phyloP scores from a whole-genome alignment of 2,113 vertebrate genomes.

The Arvicanthis niloticus region DNA sequence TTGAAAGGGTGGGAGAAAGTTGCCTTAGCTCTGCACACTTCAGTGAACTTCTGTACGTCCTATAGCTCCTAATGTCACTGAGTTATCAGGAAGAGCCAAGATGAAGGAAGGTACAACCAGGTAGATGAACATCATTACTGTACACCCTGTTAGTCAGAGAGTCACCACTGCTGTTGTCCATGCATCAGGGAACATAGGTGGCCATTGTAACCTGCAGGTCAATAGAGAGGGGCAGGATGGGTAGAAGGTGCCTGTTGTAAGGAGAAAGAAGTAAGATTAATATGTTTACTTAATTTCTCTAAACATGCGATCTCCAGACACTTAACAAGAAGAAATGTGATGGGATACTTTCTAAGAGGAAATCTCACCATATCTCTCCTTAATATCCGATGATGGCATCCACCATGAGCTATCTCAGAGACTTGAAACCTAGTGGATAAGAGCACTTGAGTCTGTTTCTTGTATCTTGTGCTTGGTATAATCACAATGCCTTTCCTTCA shows the following conservation, averaged over 20 bases:
- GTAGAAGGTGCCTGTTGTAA: neutral
- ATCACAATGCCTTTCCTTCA: neutral
- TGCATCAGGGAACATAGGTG: fast-evolving
- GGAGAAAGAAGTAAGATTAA: neutral
- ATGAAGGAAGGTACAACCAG: neutral
- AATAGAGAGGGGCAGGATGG: fast-evolving
- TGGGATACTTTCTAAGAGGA: neutral
- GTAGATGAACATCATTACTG: neutral
- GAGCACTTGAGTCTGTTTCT: neutral
- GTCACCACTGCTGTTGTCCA: neutral
- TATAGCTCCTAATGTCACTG: neutral
- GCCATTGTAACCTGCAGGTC: neutral
- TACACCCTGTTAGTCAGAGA: fast-evolving
- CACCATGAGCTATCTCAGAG: neutral
- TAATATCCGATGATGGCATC: neutral
- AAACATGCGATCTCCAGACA: neutral
- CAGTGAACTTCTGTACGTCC: neutral
- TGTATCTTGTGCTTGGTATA: neutral
- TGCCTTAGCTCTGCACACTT: neutral
- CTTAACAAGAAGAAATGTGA: neutral
- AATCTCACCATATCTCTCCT: neutral
- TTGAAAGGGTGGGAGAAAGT: neutral
- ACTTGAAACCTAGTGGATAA: neutral
- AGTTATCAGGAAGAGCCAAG: neutral
- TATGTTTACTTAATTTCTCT: neutral